Conservation (phyloP, 2,797 vertebrate genomes). For the Hemitrygon akajei region DNA sequence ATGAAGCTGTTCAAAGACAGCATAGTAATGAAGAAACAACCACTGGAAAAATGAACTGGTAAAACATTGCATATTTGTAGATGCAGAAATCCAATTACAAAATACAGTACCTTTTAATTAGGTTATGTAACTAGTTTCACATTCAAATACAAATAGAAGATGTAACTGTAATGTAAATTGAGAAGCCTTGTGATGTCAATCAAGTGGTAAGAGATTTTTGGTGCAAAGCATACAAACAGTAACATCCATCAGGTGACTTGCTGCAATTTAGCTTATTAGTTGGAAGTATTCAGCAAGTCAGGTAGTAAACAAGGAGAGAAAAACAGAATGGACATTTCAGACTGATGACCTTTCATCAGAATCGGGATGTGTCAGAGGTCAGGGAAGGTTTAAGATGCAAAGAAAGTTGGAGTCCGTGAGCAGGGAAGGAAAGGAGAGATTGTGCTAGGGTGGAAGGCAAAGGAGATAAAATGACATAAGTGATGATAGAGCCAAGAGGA, state of each 20-base stretch:
- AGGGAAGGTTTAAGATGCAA: no score
- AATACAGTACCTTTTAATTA: background rate
- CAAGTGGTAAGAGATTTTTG: background rate
- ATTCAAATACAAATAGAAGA: background rate
- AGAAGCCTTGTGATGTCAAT: background rate
- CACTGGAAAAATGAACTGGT: background rate
- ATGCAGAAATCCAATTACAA: background rate
- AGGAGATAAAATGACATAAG: no score
- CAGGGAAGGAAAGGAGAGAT: no score
- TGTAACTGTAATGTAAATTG: background rate
- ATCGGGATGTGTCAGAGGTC: no score
- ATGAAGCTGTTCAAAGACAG: background rate
- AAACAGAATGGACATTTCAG: no score
- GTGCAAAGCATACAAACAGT: background rate
- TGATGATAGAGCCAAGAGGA: no score
- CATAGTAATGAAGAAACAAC: background rate
- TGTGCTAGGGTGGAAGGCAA: no score
- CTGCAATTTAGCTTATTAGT: background rate
- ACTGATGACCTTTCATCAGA: no score
- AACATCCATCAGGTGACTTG: background rate
- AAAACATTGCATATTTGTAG: background rate
- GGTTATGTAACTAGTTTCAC: no score
- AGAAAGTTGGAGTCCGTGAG: no score
- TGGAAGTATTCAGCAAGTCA: no score
- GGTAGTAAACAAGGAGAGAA: no score